Percentiles rank a stretch among this genome's conserved stretches.
Evolutionary conservation across 1,140 invertebrate genomes (phyloP).

Genomic region (Copidosoma floridanum): DNA sequence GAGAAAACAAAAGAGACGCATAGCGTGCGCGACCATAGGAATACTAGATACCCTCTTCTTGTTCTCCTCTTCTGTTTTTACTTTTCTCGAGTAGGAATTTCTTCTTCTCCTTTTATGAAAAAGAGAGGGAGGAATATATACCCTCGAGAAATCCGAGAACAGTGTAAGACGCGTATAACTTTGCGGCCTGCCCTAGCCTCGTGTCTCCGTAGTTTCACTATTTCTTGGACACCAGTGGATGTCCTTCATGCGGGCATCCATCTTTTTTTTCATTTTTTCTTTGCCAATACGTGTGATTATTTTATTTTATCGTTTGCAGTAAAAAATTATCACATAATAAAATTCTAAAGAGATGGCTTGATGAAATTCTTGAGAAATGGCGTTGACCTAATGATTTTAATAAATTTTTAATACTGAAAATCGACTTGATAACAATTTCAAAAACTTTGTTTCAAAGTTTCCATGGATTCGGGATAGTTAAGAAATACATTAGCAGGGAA

Average conservation of each 20-base stretch:
- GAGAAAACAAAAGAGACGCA: conserved; percentile 1
- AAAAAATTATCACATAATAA: no score
- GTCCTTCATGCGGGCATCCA: background rate
- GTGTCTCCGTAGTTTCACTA: background rate
- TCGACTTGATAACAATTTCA: no score
- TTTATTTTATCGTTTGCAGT: no score
- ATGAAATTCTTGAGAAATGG: no score
- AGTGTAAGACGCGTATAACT: conserved; percentile 30
- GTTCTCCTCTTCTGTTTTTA: conserved; percentile 10
- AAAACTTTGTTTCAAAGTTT: no score
- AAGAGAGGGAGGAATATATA: background rate
- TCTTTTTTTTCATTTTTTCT: background rate
- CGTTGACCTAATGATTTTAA: no score
- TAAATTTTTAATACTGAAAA: no score
- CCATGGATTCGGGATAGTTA: no score
- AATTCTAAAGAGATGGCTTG: no score
- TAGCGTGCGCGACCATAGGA: background rate
- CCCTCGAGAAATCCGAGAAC: conserved; percentile 19
- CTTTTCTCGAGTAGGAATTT: conserved; percentile 18
- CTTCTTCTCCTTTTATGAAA: background rate
- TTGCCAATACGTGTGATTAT: no score
- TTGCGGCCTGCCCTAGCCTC: conserved; percentile 18
- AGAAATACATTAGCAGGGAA: background rate
- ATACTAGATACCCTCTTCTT: no score
- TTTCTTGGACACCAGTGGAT: no score